phyloP scores from a whole-genome alignment of 2,113 vertebrate species.

The Chinchilla lanigera region DNA sequence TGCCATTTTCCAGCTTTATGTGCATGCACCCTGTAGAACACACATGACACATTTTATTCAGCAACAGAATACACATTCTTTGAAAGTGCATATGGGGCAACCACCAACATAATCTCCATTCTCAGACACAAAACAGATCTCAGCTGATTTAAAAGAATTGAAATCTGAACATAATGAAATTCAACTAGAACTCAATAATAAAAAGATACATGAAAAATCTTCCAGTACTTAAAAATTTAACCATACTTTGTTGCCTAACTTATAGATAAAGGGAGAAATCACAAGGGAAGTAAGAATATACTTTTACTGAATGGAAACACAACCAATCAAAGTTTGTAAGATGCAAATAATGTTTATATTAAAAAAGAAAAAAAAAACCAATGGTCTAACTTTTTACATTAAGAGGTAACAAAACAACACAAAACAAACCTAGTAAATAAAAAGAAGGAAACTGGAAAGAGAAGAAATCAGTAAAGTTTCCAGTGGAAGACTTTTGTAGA shows the following conservation, averaged over 20 bases:
- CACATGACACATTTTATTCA: background rate
- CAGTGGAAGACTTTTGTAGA: background rate
- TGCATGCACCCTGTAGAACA: background rate
- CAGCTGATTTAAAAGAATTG: background rate
- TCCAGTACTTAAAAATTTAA: conserved; percentile 30
- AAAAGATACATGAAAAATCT: background rate
- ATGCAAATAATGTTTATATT: background rate
- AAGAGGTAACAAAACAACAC: background rate
- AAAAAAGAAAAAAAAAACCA: background rate
- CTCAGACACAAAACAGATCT: background rate
- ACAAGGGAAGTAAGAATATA: background rate
- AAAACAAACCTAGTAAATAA: background rate
- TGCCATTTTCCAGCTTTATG: background rate
- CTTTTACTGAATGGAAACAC: background rate
- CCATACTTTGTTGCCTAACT: background rate
- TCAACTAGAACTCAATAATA: background rate
- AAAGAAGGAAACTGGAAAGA: background rate
- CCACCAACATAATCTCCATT: background rate
- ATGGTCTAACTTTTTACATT: background rate
- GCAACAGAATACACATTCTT: background rate
- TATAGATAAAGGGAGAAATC: conserved; percentile 26
- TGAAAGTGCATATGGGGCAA: background rate
- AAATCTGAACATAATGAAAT: background rate
- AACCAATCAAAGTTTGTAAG: background rate
- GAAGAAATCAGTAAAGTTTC: background rate